Evolutionary conservation across 2,113 vertebrate species (phyloP).

Genomic region (Dicentrarchus labrax): DNA sequence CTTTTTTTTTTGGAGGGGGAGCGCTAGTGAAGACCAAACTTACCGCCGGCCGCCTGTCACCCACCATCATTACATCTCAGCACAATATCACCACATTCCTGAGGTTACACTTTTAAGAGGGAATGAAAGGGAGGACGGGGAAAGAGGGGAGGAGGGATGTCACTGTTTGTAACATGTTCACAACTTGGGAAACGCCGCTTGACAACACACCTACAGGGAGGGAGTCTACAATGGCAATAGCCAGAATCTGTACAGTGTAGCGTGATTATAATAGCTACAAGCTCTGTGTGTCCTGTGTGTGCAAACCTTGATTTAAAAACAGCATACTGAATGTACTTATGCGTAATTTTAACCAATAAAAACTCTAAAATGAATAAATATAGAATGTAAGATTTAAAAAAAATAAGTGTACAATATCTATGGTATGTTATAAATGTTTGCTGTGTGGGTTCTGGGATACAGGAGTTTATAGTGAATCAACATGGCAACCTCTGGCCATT

Average conservation of each 20-base stretch:
- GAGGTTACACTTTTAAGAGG: conserved; percentile 77
- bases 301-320: conserved; percentile 5
- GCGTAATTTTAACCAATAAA: background rate
- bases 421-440: conserved; percentile 6
- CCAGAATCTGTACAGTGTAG: conserved; percentile 46
- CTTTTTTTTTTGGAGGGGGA: conserved; percentile 64
- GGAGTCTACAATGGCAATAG: conserved; percentile 55
- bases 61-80: conserved; percentile 86
- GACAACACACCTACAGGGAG: conserved; percentile 60
- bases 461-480: conserved; percentile 52
- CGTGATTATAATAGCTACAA: background rate
- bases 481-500: conserved; percentile 63
- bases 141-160: conserved; percentile 57
- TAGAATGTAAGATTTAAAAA: background rate
- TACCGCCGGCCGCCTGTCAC: conserved; percentile 80
- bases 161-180: conserved; percentile 63
- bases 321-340: background rate
- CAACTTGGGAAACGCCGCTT: conserved; percentile 67
- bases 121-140: conserved; percentile 42
- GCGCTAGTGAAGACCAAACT: conserved; percentile 81
- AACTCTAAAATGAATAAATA: background rate
- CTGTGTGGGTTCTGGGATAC: conserved; percentile 19
- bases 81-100: conserved; percentile 82
- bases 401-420: conserved; percentile 28
- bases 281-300: conserved; percentile 3